Evolutionary conservation across 1,140 invertebrate species (phyloP), one percentile per base, ranked within the genome.

Genomic region (Zaprionus camerounensis): DNA sequence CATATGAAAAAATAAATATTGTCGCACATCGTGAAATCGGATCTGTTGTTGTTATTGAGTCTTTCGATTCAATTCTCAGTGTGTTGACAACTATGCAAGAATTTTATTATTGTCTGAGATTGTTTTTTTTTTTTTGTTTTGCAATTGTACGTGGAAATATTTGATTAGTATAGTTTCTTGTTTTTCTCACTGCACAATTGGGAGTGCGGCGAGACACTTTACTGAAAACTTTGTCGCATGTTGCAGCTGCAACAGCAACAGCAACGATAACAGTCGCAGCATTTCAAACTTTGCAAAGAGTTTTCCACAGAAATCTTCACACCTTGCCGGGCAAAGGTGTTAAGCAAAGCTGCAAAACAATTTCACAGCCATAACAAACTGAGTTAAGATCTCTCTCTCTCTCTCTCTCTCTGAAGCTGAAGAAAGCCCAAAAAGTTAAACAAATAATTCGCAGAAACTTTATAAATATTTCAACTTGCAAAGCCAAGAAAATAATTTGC

Each of bases 21-120:
- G 85, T 71, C 75, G 80, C 85, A 77, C 66, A 80, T 46, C 41
- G 41, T 77, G 85, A 90, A 88, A 88, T 82, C 76, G 38, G 82
- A 88, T 73, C 81, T 90, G 70, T 85, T 88, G 90, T 88, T 90
- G 71, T 85, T 88, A 88, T 88, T 90, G 71, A 91, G 79, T 85
- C 86, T 85, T 76, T 76, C 71, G 85, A 88, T 88, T 46, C 41
- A 82, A 76, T 78, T 70, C 57, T 11, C 31, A 34, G 31, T 46
- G 41, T 76, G 81, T 88, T 90, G 84, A 84, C 84, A 90, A 79
- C 84, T 90, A 84, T 88, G 84, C 84, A 88, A 82, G 82, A 85
- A 88, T 90, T 88, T 88, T 90, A 76, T 88, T 88, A 85, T 88
- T 90, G 84, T 88, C 85, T 88, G 78, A 81, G 58, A 34, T 34